phyloP scores from a whole-genome alignment of 2,797 vertebrate genomes.

The Melanitta fusca region DNA sequence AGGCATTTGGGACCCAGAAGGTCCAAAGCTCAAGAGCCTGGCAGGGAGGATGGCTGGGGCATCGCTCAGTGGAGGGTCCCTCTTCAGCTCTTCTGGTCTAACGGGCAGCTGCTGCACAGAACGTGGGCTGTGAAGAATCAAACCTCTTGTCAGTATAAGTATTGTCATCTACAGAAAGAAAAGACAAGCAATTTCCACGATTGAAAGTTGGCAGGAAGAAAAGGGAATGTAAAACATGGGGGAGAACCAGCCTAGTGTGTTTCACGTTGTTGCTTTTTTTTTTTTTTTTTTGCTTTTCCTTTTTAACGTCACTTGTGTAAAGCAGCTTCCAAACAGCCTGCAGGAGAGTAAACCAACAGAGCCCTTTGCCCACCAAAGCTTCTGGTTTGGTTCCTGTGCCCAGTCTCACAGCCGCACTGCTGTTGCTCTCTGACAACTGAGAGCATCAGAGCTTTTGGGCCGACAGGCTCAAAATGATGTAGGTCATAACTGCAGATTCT shows the following conservation, averaged over 20 bases:
- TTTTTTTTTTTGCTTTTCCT: too few relatives aligned
- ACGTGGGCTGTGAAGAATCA: background rate
- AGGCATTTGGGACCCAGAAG: background rate
- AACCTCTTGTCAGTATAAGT: background rate
- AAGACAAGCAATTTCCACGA: background rate
- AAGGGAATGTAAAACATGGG: background rate
- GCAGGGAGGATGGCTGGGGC: background rate
- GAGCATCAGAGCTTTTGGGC: background rate
- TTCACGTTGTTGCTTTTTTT: background rate
- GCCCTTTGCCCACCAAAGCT: background rate
- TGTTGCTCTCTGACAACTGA: background rate
- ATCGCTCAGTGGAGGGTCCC: background rate
- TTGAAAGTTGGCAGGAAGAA: background rate
- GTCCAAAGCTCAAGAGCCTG: background rate
- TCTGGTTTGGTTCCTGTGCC: background rate
- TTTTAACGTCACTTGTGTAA: background rate
- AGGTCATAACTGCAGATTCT: background rate
- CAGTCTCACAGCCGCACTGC: background rate
- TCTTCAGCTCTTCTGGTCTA: background rate
- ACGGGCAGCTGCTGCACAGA: background rate
- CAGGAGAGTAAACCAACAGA: background rate
- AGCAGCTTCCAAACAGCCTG: background rate
- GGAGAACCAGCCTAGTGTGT: background rate
- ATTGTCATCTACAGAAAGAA: background rate
- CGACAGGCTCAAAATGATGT: background rate